phyloP scores from a whole-genome alignment of 2,113 vertebrate species.

The Ictalurus punctatus region DNA sequence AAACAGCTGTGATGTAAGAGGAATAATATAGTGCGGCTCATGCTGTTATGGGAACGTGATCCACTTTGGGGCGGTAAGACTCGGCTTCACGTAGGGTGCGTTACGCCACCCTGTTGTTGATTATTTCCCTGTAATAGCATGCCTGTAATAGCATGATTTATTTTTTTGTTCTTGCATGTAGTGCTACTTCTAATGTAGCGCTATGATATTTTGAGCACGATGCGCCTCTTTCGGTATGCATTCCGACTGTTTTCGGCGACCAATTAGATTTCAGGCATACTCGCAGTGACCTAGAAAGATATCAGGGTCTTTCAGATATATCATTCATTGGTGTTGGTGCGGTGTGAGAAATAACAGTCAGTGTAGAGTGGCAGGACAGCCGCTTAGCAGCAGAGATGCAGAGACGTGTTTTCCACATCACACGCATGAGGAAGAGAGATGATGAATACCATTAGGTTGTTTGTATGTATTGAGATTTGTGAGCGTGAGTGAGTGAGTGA shows the following conservation, averaged over 20 bases:
- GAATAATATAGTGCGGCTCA: background rate
- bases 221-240: background rate
- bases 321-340: background rate
- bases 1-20: background rate
- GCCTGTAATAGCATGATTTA: background rate
- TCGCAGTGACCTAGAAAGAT: background rate
- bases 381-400: slow-evolving; percentile 66
- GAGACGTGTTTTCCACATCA: slow-evolving; percentile 69
- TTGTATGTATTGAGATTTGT: slow-evolving; percentile 78
- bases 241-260: background rate
- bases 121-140: background rate
- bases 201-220: background rate
- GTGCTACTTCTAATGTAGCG: background rate
- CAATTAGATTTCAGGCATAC: background rate
- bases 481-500: slow-evolving; percentile 55
- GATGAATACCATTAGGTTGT: slow-evolving; percentile 72
- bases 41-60: background rate
- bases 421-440: slow-evolving; percentile 76
- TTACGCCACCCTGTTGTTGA: background rate
- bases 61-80: background rate
- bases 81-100: too few relatives aligned
- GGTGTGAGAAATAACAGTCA: background rate
- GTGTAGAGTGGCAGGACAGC: slow-evolving; percentile 54
- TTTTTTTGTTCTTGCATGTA: background rate
- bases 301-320: background rate